Conservation (phyloP, 2,888 invertebrate genomes). For the Helobdella robusta region DNA sequence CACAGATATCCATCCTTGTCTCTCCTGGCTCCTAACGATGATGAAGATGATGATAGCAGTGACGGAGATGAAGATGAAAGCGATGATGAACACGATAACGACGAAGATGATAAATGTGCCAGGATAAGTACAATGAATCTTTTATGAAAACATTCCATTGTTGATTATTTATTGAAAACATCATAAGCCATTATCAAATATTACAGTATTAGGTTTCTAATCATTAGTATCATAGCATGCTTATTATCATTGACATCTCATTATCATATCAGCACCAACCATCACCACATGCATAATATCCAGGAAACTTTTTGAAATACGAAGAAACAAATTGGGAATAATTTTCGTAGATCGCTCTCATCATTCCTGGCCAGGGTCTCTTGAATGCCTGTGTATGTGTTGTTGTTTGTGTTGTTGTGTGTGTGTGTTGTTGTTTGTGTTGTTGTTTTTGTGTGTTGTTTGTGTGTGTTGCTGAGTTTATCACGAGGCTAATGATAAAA, state of each 20-base stretch:
- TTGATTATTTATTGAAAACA: background rate
- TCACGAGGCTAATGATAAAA: background rate
- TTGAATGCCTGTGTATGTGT: slow-evolving; percentile 56
- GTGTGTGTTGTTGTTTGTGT: background rate
- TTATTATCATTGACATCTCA: background rate
- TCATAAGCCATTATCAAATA: no score
- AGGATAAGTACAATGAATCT: background rate
- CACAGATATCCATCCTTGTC: slow-evolving; percentile 68
- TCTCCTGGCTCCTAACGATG: slow-evolving; percentile 76
- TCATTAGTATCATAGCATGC: background rate
- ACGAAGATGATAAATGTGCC: background rate
- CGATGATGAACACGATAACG: background rate
- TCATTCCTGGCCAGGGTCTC: slow-evolving; percentile 95
- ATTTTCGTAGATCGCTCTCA: slow-evolving; percentile 84
- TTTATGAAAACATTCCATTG: background rate
- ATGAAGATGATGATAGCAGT: no score
- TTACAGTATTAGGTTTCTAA: no score
- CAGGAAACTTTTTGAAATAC: slow-evolving; percentile 89
- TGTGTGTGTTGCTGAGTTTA: no score
- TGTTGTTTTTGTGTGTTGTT: background rate
- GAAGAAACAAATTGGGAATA: slow-evolving; percentile 65
- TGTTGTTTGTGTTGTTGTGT: background rate
- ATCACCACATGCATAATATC: slow-evolving; percentile 95
- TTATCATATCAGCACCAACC: slow-evolving; percentile 57
- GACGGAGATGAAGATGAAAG: background rate